Evolutionary conservation across 2,888 invertebrate genomes (phyloP).

Genomic region (Dasysyrphus albostriatus): DNA sequence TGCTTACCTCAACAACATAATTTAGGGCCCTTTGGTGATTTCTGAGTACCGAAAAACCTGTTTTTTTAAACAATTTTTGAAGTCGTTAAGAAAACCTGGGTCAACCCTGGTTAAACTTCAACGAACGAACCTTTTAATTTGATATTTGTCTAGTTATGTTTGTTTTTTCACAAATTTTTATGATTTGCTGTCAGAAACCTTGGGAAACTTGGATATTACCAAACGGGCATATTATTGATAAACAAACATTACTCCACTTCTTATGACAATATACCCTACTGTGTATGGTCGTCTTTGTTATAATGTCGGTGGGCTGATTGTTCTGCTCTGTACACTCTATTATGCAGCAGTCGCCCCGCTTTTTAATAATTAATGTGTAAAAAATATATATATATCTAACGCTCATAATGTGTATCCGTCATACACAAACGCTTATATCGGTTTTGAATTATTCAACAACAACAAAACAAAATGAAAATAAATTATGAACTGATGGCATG

Average conservation of each 20-base stretch:
- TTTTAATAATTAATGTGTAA: constrained; percentile 40
- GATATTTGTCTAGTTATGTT: too few relatives aligned
- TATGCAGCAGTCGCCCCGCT: constrained; percentile 21
- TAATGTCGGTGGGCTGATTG: constrained; percentile 21
- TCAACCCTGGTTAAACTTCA: too few relatives aligned
- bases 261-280: neutral
- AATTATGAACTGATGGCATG: constrained; percentile 73
- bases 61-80: too few relatives aligned
- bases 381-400: constrained; percentile 63
- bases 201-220: too few relatives aligned
- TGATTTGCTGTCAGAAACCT: too few relatives aligned
- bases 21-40: too few relatives aligned
- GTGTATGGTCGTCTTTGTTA: constrained; percentile 1
- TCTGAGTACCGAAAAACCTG: too few relatives aligned
- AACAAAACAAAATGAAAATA: constrained; percentile 52
- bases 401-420: constrained; percentile 31
- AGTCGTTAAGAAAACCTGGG: too few relatives aligned
- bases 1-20: too few relatives aligned
- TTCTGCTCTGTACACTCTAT: constrained; percentile 15
- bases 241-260: neutral
- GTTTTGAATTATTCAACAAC: constrained; percentile 73
- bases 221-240: too few relatives aligned
- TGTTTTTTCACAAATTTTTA: too few relatives aligned
- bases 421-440: constrained; percentile 37
- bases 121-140: too few relatives aligned